These are phyloP conservation scores for Furcula furcula DNA, from an alignment of 2,888 invertebrate species.

Conservation along the genomic window DNA sequence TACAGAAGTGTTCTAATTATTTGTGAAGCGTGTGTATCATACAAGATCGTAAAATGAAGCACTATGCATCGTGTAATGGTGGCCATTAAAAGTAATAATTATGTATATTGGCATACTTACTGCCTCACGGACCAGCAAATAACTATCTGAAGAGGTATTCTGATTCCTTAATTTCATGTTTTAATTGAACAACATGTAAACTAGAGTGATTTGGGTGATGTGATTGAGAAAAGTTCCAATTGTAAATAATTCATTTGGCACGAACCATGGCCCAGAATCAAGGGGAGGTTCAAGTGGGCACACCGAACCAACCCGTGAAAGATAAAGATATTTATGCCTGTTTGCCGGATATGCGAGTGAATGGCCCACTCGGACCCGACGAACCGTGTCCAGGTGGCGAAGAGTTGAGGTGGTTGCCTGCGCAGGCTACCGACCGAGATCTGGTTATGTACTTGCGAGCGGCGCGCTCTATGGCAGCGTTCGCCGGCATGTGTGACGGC, in stretches of 20 bases:
- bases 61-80: slow-evolving; percentile 81
- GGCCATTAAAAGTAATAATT: slow-evolving; percentile 81
- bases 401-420: slow-evolving; percentile 97
- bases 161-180: slow-evolving; percentile 35
- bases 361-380: slow-evolving; percentile 71
- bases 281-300: slow-evolving; percentile 78
- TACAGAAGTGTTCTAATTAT: slow-evolving; percentile 44
- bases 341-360: slow-evolving; percentile 80
- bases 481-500: slow-evolving; percentile 99
- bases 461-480: slow-evolving; percentile 98
- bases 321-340: slow-evolving; percentile 79
- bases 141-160: slow-evolving; percentile 46
- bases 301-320: slow-evolving; percentile 76
- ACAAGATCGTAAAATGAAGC: slow-evolving; percentile 61
- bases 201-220: slow-evolving; percentile 48
- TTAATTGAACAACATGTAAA: slow-evolving; percentile 60
- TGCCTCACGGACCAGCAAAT: slow-evolving; percentile 63
- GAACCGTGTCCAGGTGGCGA: slow-evolving; percentile 85
- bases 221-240: slow-evolving; percentile 57
- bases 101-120: slow-evolving; percentile 81
- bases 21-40: slow-evolving; percentile 43
- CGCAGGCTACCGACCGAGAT: slow-evolving; percentile 95
- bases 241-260: slow-evolving; percentile 61
- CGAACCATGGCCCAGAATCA: slow-evolving; percentile 79
- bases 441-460: slow-evolving; percentile 98